These are phyloP conservation scores for Diabrotica undecimpunctata DNA, from an alignment of 1,140 invertebrate species.

Conservation along the genomic window DNA sequence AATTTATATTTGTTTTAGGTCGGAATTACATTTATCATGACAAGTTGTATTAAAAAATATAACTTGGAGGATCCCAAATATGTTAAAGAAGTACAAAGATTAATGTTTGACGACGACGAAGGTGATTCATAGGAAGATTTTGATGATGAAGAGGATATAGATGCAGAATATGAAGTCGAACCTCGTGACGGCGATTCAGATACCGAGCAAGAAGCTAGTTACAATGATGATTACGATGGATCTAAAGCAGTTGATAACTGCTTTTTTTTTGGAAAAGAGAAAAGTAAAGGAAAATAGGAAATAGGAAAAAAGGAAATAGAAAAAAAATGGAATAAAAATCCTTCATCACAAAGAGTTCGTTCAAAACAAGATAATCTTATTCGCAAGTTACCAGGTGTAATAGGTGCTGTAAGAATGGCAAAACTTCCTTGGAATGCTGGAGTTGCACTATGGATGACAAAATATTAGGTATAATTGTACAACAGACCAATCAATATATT, in stretches of 20 bases:
- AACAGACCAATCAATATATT: conserved; percentile 7
- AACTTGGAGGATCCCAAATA: background rate
- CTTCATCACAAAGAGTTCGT: conserved; percentile 10
- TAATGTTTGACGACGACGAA: conserved; percentile 5
- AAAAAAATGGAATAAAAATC: background rate
- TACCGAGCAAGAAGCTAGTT: background rate
- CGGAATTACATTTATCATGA: no score
- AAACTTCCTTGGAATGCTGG: conserved; percentile 20
- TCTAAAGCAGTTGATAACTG: no score
- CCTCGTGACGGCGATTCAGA: no score
- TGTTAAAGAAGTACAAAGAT: background rate
- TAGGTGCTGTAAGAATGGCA: no score
- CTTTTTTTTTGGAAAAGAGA: conserved; percentile 10
- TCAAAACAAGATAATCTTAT: conserved; percentile 15
- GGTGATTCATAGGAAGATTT: background rate
- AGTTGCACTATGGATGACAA: conserved; percentile 18
- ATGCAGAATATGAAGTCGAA: no score
- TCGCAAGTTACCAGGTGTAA: no score
- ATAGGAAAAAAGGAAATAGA: no score
- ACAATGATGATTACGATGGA: no score
- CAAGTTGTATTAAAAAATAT: no score
- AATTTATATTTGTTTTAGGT: no score
- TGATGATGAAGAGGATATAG: conserved; percentile 11
- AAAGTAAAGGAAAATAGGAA: conserved; percentile 14
- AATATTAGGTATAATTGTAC: conserved; percentile 11